phyloP scores from a whole-genome alignment of 2,888 invertebrate genomes.

The Rugalucina vietnamica region DNA sequence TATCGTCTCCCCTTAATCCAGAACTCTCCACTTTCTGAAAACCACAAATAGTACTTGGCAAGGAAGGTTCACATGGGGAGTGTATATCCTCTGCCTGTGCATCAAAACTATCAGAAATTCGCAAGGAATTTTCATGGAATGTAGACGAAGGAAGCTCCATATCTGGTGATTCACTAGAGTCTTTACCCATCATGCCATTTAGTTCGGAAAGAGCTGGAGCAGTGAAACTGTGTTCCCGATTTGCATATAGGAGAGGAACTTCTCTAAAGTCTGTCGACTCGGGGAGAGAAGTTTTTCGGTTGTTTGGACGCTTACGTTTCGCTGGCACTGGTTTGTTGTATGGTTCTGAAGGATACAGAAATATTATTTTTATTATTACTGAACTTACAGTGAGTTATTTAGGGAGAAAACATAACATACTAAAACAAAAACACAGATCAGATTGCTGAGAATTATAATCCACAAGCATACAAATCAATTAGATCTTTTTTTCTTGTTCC shows the following conservation, averaged over 20 bases:
- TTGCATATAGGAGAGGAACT: constrained; percentile 49
- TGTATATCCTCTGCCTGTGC: constrained; percentile 42
- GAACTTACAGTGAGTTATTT: no score
- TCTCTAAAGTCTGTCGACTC: constrained; percentile 41
- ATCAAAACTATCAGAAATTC: constrained; percentile 56
- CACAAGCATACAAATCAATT: no score
- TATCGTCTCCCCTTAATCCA: constrained; percentile 62
- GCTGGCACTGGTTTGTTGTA: constrained; percentile 60
- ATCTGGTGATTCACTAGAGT: constrained; percentile 60
- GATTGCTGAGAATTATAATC: no score
- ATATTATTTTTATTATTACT: no score
- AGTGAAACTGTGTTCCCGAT: constrained; percentile 52
- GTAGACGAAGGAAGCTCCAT: constrained; percentile 49
- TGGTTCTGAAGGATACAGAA: constrained; percentile 57
- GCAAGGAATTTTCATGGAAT: constrained; percentile 51
- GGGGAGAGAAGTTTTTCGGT: constrained; percentile 57
- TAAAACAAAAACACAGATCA: no score
- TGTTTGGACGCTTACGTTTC: constrained; percentile 64
- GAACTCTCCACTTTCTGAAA: constrained; percentile 27
- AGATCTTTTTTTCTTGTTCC: no score
- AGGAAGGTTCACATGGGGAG: constrained; percentile 21
- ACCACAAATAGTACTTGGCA: neutral
- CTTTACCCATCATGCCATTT: constrained; percentile 56
- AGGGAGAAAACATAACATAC: no score
- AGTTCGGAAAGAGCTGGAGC: constrained; percentile 50